Base-by-base conservation (phyloP, 2,113 vertebrate species). In the Amphiprion percula region DNA sequence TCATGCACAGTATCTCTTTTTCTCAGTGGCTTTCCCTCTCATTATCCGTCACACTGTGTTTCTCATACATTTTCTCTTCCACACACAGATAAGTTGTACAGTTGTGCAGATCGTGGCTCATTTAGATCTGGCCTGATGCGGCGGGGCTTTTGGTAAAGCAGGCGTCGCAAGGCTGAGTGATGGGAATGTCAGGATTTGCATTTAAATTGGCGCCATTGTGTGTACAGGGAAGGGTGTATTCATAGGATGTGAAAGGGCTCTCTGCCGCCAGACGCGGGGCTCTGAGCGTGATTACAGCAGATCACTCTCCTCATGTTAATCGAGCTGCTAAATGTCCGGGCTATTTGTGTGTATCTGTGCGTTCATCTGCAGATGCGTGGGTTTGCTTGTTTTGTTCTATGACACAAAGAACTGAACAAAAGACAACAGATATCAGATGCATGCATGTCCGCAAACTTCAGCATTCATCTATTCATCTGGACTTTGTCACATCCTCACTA, bases 171-270 rank as follows among this genome's bases (percentile, higher is more conserved):
- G 65, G 41, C 79, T 84, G 86, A 90, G 69, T 89, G 90, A 92
- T 80, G 86, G 89, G 92, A 95, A 95, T 93, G 92, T 93, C 91
- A 94, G 85, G 85, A 95, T 95, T 95, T 94, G 93, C 95, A 94
- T 95, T 93, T 93, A 94, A 94, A 93, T 94, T 93, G 92, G 70
- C 23, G 68, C 37, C 83, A 92, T 92, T 92, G 93, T 93, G 91
- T 87, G 85, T 79, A 74, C 41, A n/a, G 59, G 82, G 84, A 60
- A 61, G 76, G 82, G 63, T 84, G 58, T 83, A 88, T 90, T 92
- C 84, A 87, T 26, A 21, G 80, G 82, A 85, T 61, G 77, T 74
- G 83, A 90, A 91, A 83, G 79, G 86, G 76, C 70, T 79, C 56
- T 82, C 50, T 49, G 60, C 53, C 28, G 46, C 70, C 66, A 90